Evolutionary conservation across 2,113 vertebrate species (phyloP).

Genomic region (Megaptera novaeangliae): DNA sequence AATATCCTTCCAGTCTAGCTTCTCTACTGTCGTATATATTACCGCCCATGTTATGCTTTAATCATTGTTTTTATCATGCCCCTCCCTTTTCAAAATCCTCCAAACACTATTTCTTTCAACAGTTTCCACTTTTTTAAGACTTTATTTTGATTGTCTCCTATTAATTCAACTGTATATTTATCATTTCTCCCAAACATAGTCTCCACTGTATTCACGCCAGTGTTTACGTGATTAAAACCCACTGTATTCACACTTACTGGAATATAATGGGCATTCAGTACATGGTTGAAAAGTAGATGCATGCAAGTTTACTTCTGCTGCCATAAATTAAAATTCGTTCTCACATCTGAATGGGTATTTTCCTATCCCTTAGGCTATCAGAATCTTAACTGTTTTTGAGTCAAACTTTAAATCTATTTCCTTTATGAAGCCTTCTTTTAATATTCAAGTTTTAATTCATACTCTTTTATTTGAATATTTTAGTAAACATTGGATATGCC

Average conservation of each 20-base stretch:
- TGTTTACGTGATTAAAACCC: neutral
- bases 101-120: neutral
- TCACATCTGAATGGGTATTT: neutral
- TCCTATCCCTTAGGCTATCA: neutral
- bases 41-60: neutral
- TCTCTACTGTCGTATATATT: neutral
- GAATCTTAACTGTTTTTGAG: neutral
- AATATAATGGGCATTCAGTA: neutral
- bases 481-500: neutral
- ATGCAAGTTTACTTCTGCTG: neutral
- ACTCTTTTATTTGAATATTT: neutral
- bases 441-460: neutral
- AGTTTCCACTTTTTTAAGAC: neutral
- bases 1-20: constrained; percentile 7
- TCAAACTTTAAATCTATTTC: neutral
- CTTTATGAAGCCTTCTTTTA: neutral
- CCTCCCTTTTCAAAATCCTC: neutral
- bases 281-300: neutral
- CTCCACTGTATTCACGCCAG: neutral
- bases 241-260: neutral
- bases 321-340: neutral
- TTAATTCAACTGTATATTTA: neutral
- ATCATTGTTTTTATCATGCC: neutral
- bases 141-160: neutral
- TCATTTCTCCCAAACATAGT: neutral